phyloP scores from a whole-genome alignment of 1,140 invertebrate genomes.

The Drosophila gunungcola region DNA sequence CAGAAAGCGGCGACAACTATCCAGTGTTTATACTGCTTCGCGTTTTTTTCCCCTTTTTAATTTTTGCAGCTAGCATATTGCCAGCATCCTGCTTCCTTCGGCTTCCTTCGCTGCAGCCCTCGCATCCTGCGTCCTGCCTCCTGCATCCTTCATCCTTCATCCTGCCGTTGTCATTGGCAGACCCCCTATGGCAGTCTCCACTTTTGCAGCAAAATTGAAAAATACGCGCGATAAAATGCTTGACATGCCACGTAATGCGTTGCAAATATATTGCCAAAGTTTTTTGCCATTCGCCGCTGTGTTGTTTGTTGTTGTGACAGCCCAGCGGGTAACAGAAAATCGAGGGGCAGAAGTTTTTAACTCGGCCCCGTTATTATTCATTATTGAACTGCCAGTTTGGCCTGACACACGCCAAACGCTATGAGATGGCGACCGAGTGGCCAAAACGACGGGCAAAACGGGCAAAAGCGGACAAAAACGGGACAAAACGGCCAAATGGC shows the following conservation, averaged over 20 bases:
- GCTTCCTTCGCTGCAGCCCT: conserved; percentile 1
- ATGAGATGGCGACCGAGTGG: conserved; percentile 46
- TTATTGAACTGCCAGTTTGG: conserved; percentile 81
- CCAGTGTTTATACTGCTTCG: conserved; percentile 31
- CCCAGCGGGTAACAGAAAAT: conserved; percentile 51
- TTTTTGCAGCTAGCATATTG: conserved; percentile 75
- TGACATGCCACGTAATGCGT: conserved; percentile 83
- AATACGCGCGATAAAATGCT: conserved; percentile 83
- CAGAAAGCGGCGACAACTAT: conserved; percentile 44
- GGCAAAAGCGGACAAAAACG: neutral
- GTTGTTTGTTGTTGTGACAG: conserved; percentile 71
- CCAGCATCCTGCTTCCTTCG: conserved; percentile 36
- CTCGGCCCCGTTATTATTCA: conserved; percentile 79
- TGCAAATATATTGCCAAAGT: conserved; percentile 83
- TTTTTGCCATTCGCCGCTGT: conserved; percentile 41
- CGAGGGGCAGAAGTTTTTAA: conserved; percentile 63
- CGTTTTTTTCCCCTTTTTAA: conserved; percentile 57
- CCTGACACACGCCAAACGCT: conserved; percentile 75
- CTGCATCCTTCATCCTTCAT: conserved; percentile 8
- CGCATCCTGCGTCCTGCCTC: neutral
- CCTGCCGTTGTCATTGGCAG: conserved; percentile 58
- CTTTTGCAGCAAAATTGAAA: conserved; percentile 68
- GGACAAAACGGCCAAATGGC: conserved; percentile 17
- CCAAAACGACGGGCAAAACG: conserved; percentile 3
- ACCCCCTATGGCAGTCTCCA: conserved; percentile 34